phyloP scores from a whole-genome alignment of 2,888 invertebrate genomes.

The Agonopterix subpropinquella region DNA sequence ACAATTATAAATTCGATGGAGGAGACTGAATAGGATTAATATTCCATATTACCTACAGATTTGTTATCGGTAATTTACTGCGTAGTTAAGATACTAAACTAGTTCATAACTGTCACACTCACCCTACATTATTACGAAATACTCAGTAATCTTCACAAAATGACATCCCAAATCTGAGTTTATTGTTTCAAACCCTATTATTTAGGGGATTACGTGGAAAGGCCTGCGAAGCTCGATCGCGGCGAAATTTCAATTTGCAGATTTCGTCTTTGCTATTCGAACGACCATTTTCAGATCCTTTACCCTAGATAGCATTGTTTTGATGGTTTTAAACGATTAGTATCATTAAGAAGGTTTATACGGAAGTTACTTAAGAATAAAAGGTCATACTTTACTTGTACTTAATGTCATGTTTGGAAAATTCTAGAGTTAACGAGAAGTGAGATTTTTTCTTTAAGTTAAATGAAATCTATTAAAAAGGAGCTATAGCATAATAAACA shows the following conservation, averaged over 20 bases:
- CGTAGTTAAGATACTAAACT: background rate
- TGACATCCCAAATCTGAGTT: slow-evolving; percentile 54
- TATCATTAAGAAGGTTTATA: too few species aligned
- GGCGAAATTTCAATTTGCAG: slow-evolving; percentile 52
- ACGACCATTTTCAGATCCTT: background rate
- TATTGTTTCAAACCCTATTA: slow-evolving; percentile 57
- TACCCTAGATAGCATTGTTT: too few species aligned
- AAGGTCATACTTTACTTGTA: too few species aligned
- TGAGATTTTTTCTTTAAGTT: too few species aligned
- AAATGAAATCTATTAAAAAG: too few species aligned
- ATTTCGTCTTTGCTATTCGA: slow-evolving; percentile 13
- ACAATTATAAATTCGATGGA: too few species aligned
- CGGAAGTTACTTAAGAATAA: too few species aligned
- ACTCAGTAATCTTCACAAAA: slow-evolving; percentile 37
- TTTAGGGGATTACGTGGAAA: slow-evolving; percentile 46
- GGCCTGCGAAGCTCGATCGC: slow-evolving; percentile 25
- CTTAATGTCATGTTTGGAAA: too few species aligned
- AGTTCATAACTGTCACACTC: background rate
- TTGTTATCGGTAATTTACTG: background rate
- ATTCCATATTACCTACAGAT: background rate
- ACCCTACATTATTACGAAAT: slow-evolving; percentile 7
- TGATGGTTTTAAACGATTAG: too few species aligned
- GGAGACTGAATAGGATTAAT: too few species aligned
- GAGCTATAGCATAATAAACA: too few species aligned
- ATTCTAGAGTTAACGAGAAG: too few species aligned